Evolutionary conservation across 1,140 invertebrate species (phyloP).

Genomic region (Lucilia sericata): DNA sequence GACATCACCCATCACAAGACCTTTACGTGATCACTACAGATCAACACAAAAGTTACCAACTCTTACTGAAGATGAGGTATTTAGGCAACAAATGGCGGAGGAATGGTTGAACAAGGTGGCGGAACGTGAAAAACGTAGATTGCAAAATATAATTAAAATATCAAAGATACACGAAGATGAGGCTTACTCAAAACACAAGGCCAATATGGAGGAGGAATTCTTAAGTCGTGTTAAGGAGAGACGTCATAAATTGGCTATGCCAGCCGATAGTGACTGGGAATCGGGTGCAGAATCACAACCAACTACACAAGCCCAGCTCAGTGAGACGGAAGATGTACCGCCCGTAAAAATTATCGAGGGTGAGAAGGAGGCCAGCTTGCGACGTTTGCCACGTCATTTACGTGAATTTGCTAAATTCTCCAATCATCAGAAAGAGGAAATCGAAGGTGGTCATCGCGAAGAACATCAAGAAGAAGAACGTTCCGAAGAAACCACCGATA

Average conservation of each 20-base stretch:
- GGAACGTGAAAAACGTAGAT: constrained; percentile 81
- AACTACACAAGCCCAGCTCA: constrained; percentile 71
- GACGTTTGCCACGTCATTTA: constrained; percentile 78
- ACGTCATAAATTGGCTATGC: constrained; percentile 61
- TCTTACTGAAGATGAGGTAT: constrained; percentile 73
- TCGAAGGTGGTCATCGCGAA: constrained; percentile 56
- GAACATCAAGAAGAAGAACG: constrained; percentile 61
- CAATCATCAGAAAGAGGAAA: constrained; percentile 51
- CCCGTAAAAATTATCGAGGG: constrained; percentile 68
- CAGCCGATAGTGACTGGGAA: constrained; percentile 67
- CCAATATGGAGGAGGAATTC: constrained; percentile 78
- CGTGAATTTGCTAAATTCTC: constrained; percentile 75
- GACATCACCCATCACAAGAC: constrained; percentile 43
- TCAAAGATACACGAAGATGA: constrained; percentile 60
- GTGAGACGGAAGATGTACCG: constrained; percentile 72
- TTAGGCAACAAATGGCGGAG: constrained; percentile 83
- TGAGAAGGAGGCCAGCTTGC: constrained; percentile 72
- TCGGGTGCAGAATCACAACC: constrained; percentile 65
- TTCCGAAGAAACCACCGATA: constrained; percentile 66
- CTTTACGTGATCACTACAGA: constrained; percentile 54
- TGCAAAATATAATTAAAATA: constrained; percentile 83
- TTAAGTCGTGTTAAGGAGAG: constrained; percentile 75
- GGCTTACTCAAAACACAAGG: constrained; percentile 68
- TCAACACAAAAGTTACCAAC: constrained; percentile 66
- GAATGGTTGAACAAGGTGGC: constrained; percentile 84